Evolutionary conservation across 2,797 vertebrate species (phyloP), one percentile per base, ranked within the genome.

Genomic region (Atherinosoma microstoma): DNA sequence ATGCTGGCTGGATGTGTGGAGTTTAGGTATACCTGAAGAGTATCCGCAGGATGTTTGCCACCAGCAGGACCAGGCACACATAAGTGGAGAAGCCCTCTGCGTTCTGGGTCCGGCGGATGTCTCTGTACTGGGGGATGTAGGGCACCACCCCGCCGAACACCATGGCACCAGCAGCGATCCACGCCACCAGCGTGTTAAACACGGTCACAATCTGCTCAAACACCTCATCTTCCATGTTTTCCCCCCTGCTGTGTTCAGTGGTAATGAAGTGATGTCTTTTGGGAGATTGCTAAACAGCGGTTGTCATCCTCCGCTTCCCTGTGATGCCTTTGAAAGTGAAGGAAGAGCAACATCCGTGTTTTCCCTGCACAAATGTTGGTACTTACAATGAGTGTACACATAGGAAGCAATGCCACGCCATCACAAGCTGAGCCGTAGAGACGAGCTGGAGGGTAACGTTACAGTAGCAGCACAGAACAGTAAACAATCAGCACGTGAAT

Each of bases 51-150:
- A 99, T 98, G 80, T 99, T 99, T 0, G 98, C 98, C 65, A 98
- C 95, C 77, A 99, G 93, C 2, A 99, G 83, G 64, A 99, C 96
- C 63, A 99, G 89, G 68, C 98, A 99, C 76, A 99, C 98, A 36
- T 99, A 97, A 51, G 94, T 95, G 77, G 98, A 99, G 91, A 99
- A 99, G 1, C 98, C 98, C 69, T 99, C 97, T 0, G 97, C 96
- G 3, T 97, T 98, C 93, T 99, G 97, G 0, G 95, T 96, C 58
- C 95, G 90, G 29, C 95, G 93, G 85, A 99, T 99, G 88, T 98
- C 95, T 32, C 97, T 79, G 94, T 99, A 99, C 92, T 99, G 97
- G 0, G 97, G 97, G 64, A 99, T 90, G 92, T 98, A 99, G 15
- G 97, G 98, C 68, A 99, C 96, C 64, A 98, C 94, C 18, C 98